Percentiles rank a stretch among this genome's conserved stretches.
Conservation (phyloP, 2,888 invertebrate genomes). For the Nipponacmea schrenckii region DNA sequence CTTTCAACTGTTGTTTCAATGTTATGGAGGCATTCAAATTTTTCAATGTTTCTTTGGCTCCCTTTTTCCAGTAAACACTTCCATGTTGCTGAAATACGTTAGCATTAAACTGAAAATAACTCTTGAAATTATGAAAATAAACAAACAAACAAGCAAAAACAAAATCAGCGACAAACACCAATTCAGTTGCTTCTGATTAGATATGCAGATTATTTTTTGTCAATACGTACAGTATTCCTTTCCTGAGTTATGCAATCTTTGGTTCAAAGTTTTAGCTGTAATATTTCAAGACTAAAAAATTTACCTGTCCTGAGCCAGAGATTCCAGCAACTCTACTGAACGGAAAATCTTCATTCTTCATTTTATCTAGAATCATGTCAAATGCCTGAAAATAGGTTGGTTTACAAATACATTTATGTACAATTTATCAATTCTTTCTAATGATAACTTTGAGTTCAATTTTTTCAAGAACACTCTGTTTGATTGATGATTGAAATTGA, state of each 20-base stretch:
- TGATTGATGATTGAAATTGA: background rate
- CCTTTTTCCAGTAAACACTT: slow-evolving; percentile 92
- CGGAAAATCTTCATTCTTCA: slow-evolving; percentile 84
- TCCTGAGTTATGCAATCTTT: background rate
- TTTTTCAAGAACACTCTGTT: background rate
- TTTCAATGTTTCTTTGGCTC: slow-evolving; percentile 76
- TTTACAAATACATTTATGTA: background rate
- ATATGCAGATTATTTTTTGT: too few relatives aligned
- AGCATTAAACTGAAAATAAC: background rate
- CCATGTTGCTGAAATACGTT: slow-evolving; percentile 87
- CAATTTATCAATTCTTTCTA: too few relatives aligned
- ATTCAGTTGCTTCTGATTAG: too few relatives aligned
- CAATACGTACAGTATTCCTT: too few relatives aligned
- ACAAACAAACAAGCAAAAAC: background rate
- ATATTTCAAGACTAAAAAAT: background rate
- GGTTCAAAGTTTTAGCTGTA: background rate
- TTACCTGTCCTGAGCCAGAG: slow-evolving; percentile 91
- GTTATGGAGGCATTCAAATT: slow-evolving; percentile 80
- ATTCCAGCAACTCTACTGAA: slow-evolving; percentile 84
- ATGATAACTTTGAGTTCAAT: background rate
- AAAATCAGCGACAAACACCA: too few relatives aligned
- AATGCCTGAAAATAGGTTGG: slow-evolving; percentile 75
- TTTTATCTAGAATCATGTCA: slow-evolving; percentile 87
- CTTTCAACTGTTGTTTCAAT: slow-evolving; percentile 84
- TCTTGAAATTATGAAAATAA: background rate